Evolutionary conservation across 2,797 vertebrate genomes (phyloP).

Genomic region (Semotilus atromaculatus): DNA sequence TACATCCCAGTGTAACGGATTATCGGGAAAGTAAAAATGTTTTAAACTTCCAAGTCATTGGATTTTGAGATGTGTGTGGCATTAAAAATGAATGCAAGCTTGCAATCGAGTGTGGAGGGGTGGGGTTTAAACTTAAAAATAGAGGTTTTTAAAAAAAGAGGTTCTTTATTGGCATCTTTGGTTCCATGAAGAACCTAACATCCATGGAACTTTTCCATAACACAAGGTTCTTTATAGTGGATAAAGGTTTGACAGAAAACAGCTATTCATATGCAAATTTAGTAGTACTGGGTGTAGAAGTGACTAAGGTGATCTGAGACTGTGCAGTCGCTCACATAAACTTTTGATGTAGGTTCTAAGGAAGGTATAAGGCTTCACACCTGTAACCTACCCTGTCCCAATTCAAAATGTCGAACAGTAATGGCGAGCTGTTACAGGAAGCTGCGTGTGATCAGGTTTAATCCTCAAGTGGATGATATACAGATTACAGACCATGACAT

Average conservation of each 20-base stretch:
- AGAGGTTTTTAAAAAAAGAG: no score
- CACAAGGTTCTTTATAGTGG: no score
- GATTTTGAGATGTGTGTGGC: neutral
- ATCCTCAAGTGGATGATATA: slow-evolving; percentile 35
- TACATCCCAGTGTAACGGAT: neutral
- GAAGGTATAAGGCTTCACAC: slow-evolving; percentile 30
- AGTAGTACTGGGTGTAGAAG: neutral
- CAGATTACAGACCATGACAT: neutral
- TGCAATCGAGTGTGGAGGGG: no score
- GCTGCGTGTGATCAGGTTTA: neutral
- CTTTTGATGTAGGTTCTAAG: slow-evolving; percentile 2
- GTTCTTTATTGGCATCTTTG: neutral
- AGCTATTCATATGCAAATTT: neutral
- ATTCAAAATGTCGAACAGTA: slow-evolving; percentile 22
- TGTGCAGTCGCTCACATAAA: neutral
- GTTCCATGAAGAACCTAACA: no score
- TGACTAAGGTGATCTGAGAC: slow-evolving; percentile 2
- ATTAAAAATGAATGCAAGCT: neutral
- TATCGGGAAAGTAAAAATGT: neutral
- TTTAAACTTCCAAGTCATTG: neutral
- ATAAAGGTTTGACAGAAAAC: neutral
- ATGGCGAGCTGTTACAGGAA: slow-evolving; percentile 42
- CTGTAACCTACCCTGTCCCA: slow-evolving; percentile 51
- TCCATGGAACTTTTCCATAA: no score
- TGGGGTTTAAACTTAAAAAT: no score